A percentile compares a stretch with the other conserved stretches of the same genome.
Conservation (phyloP, 2,797 vertebrate genomes). For the Eupleurogrammus muticus region DNA sequence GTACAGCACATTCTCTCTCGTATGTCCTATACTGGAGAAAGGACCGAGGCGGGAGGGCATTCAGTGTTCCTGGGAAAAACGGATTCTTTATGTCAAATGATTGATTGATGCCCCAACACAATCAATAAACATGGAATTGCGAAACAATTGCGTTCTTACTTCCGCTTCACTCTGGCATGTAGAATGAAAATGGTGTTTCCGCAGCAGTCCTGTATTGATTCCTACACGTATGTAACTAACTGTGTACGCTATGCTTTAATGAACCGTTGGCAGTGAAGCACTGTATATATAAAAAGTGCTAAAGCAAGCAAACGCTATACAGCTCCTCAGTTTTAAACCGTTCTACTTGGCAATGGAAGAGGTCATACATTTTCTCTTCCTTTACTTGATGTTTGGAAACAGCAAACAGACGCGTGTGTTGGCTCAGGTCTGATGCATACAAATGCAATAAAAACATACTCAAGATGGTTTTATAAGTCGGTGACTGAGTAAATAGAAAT, state of each 20-base stretch:
- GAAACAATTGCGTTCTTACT: too few species aligned
- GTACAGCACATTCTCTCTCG: not conserved
- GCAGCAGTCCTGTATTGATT: too few species aligned
- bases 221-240: not conserved
- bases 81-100: too few species aligned
- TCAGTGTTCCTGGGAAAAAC: too few species aligned
- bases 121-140: too few species aligned
- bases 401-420: not conserved
- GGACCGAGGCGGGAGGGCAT: too few species aligned
- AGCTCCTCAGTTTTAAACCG: too few species aligned
- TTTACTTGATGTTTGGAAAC: not conserved
- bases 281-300: not conserved
- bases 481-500: conserved; percentile 4
- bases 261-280: not conserved
- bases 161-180: too few species aligned
- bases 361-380: not conserved
- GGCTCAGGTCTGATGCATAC: not conserved
- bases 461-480: not conserved
- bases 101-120: too few species aligned
- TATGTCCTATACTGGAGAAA: not conserved
- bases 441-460: not conserved
- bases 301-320: not conserved
- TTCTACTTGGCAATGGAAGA: not conserved
- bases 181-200: too few species aligned
- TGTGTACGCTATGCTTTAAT: not conserved